Base-by-base conservation (phyloP, 2,797 vertebrate genomes). In the Melanitta fusca region DNA sequence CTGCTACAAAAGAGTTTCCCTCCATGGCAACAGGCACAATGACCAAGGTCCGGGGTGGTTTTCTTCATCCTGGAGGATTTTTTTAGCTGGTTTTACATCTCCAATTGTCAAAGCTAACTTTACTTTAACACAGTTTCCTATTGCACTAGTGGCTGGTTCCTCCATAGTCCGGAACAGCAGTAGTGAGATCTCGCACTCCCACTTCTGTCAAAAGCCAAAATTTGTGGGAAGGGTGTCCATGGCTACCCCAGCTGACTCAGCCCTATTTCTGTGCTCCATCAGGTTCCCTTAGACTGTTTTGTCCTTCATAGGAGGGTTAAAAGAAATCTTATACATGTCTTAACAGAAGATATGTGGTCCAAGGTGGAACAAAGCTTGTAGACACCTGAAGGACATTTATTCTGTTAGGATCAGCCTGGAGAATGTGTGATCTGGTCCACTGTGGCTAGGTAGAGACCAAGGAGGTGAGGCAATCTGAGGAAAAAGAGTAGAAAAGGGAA, bases 11-110 rank as follows among this genome's bases (percentile, higher is more conserved):
- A 19, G 41, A 32, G 9, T 51, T 94, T 64, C 53, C 85, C 15
- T 95, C 88, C 85, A 58, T 94, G 83, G 93, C 75, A 95, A 90
- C 95, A 80, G 71, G 13, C 60, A 95, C 93, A 95, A 77, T 91
- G 74, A 64, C 68, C 80, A 65, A 92, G 49, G 36, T 97, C 94
- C 49, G n/a, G 69, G 60, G 81, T 96, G 74, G 13, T 85, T 96
- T 96, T 92, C 39, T 82, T 94, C 64, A 82, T 91, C 91, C 91
- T 92, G 64, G 61, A 91, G 57, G 38, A 10, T 41, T 77, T 85
- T 84, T 84, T 89, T 38, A 19, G 5, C 7, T n/a, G 4, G 30
- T 38, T 88, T 57, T 57, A 34, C 11, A 51, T 73, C 36, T 79
- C 38, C 41, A 87, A 0, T 25, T 30, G 32, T 53, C 85, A 60